Evolutionary conservation across 2,797 vertebrate species (phyloP).

Genomic region (Atherinosoma microstoma): DNA sequence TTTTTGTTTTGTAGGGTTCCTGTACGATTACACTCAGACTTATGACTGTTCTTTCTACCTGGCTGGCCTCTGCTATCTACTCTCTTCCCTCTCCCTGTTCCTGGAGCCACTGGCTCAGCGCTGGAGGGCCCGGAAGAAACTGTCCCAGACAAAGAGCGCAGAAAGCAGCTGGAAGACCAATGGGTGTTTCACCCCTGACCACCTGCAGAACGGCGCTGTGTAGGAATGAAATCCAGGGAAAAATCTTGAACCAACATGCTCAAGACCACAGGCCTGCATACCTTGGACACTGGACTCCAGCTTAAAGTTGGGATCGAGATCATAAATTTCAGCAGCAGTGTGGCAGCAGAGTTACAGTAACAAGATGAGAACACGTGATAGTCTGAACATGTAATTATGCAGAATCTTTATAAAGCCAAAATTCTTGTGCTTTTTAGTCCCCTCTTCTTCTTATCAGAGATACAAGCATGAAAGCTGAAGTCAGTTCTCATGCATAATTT

Average conservation of each 20-base stretch:
- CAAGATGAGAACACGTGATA: constrained; percentile 38
- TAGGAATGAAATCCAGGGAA: constrained; percentile 64
- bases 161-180: constrained; percentile 78
- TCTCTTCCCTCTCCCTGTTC: constrained; percentile 91
- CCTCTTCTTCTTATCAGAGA: constrained; percentile 29
- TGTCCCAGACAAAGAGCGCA: constrained; percentile 50
- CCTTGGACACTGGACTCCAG: constrained; percentile 45
- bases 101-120: constrained; percentile 88
- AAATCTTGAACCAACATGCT: constrained; percentile 58
- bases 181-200: constrained; percentile 76
- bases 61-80: constrained; percentile 90
- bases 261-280: constrained; percentile 37
- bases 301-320: constrained; percentile 52
- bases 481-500: constrained; percentile 32
- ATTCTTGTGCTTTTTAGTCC: constrained; percentile 18
- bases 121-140: constrained; percentile 81
- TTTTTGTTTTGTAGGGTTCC: constrained; percentile 85
- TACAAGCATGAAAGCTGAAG: constrained; percentile 34
- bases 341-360: constrained; percentile 24
- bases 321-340: constrained; percentile 41
- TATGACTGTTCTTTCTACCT: constrained; percentile 93
- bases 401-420: constrained; percentile 68
- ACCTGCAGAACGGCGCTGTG: constrained; percentile 75
- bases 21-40: constrained; percentile 92
- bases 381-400: constrained; percentile 25